A percentile compares a stretch with the other conserved stretches of the same genome.
Conservation (phyloP, 1,140 invertebrate species). For the Eueides isabella region DNA sequence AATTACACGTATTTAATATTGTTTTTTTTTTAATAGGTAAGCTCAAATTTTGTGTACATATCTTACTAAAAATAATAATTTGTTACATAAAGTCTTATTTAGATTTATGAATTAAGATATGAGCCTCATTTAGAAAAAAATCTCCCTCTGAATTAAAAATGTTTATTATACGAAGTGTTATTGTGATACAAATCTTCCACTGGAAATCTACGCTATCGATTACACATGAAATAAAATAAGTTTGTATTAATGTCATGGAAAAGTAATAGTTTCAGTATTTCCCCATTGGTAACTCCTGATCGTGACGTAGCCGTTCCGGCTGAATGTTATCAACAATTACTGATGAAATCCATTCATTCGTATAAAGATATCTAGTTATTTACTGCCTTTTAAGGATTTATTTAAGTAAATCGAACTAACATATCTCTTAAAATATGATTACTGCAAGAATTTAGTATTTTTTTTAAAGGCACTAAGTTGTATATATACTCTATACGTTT, state of each 20-base stretch:
- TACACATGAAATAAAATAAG: conserved; percentile 30
- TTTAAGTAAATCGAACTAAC: not conserved
- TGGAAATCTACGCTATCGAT: conserved; percentile 24
- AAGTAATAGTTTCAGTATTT: conserved; percentile 31
- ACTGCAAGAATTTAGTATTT: no score
- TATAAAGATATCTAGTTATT: conserved; percentile 8
- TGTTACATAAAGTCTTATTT: no score
- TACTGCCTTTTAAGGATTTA: conserved; percentile 2
- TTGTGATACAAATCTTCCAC: not conserved
- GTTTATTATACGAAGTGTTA: not conserved
- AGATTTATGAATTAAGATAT: no score
- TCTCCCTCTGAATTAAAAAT: not conserved
- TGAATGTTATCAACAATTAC: conserved; percentile 39
- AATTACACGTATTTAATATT: not conserved
- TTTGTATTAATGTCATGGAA: conserved; percentile 26
- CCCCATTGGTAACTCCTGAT: conserved; percentile 37
- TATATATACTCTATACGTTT: no score
- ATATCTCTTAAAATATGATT: no score
- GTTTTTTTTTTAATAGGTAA: not conserved
- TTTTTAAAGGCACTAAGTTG: no score
- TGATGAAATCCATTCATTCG: conserved; percentile 28
- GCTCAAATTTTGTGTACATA: no score
- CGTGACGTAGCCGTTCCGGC: conserved; percentile 37
- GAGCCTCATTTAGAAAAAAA: no score
- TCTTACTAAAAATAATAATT: no score